Evolutionary conservation across 2,113 vertebrate species (phyloP), one percentile per base, ranked within the genome.

Genomic region (Crypturellus undulatus): DNA sequence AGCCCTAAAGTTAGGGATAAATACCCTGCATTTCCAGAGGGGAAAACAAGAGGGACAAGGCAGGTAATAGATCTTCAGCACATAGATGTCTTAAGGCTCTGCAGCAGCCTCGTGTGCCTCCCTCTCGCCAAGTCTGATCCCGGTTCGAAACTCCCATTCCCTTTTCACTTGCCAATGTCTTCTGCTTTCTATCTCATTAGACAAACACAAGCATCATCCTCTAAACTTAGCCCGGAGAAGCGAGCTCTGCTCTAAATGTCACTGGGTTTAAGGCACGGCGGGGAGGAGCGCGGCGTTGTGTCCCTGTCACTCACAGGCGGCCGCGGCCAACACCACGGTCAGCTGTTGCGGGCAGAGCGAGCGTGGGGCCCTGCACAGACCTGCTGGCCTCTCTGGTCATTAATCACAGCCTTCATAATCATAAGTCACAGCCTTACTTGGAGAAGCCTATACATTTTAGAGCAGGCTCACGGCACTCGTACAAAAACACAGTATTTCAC

Each of bases 281-380:
- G 84, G 84, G 89, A 83, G 28, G 87, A 92, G 51, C 73, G 56
- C 1, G 0, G 43, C 42, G 85, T 65, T 95, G 78, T 97, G 96
- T 93, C 58, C 34, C 95, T 93, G 97, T 97, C 97, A 95, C 6
- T 97, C 97, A 82, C 91, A 92, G 60, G 79, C 63, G 84, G 76
- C 79, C 88, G 78, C 76, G 89, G 69, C 78, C 65, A 89, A 91
- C 96, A 91, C 81, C 93, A 93, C 45, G 84, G 88, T 72, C 97
- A 98, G 97, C 97, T 97, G 97, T 96, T 94, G 87, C 60, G 77
- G 86, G 84, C 71, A 93, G 59, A 92, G 88, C 96, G 96, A 97
- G 91, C 18, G 2, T 54, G 32, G 89, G 36, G 51, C 82, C 94
- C 97, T 97, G 97, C 97, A 94, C 89, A 96, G 97, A 72, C 49